These are phyloP conservation scores for Colletes collaris DNA, from an alignment of 2,888 invertebrate species.

Conservation along the genomic window DNA sequence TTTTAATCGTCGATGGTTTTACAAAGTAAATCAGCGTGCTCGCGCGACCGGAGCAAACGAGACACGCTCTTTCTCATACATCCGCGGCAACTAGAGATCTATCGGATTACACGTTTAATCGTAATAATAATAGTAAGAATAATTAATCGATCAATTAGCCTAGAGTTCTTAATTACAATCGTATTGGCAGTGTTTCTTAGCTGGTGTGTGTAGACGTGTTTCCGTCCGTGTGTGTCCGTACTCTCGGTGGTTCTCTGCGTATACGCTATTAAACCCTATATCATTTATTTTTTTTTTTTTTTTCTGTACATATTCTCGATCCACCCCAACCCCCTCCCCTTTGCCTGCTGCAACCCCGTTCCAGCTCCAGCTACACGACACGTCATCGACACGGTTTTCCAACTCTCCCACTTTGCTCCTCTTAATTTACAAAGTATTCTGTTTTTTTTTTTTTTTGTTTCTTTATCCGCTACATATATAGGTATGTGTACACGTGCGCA, in stretches of 20 bases:
- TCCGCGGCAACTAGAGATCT: constrained; percentile 67
- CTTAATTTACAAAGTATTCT: constrained; percentile 74
- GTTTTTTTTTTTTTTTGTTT: constrained; percentile 7
- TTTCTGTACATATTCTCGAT: constrained; percentile 17
- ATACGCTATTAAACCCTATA: not conserved
- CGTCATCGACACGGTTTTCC: constrained; percentile 53
- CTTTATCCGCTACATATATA: constrained; percentile 66
- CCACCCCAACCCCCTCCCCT: not conserved
- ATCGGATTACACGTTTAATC: constrained; percentile 66
- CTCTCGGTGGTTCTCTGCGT: not conserved
- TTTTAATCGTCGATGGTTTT: not conserved
- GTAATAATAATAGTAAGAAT: constrained; percentile 70
- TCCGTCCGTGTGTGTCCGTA: constrained; percentile 60
- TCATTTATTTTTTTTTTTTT: not conserved
- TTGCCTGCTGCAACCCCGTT: not conserved
- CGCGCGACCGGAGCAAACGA: constrained; percentile 14
- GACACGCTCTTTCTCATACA: constrained; percentile 24
- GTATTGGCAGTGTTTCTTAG: constrained; percentile 82
- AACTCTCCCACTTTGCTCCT: constrained; percentile 19
- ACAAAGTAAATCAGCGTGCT: not conserved
- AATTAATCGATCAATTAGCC: constrained; percentile 73
- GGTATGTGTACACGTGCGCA: constrained; percentile 67
- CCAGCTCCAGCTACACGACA: constrained; percentile 58
- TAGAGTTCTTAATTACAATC: constrained; percentile 78
- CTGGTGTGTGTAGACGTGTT: constrained; percentile 79